Percentiles rank a stretch among this genome's conserved stretches.
These are phyloP conservation scores for Minunthozetes semirufus DNA, from an alignment of 2,888 invertebrate species.

Conservation along the genomic window DNA sequence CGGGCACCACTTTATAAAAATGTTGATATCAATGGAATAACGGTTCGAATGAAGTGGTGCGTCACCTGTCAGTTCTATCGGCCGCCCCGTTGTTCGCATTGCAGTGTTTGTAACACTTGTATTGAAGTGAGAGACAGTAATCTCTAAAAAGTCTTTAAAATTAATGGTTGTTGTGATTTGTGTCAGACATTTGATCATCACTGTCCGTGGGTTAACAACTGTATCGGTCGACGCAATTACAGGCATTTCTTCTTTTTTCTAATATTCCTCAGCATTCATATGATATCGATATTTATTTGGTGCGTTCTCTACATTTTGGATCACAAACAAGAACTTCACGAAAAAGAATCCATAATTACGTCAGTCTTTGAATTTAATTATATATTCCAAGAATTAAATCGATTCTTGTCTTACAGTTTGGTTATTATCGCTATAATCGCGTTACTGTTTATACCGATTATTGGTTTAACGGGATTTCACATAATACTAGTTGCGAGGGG, in stretches of 20 bases:
- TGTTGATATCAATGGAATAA: constrained; percentile 96
- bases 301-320: constrained; percentile 86
- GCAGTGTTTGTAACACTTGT: constrained; percentile 97
- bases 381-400: neutral
- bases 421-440: constrained; percentile 80
- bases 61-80: constrained; percentile 99
- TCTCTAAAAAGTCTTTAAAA: too few species aligned
- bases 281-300: constrained; percentile 91
- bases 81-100: constrained; percentile 97
- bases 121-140: constrained; percentile 74
- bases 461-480: constrained; percentile 96
- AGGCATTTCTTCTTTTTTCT: constrained; percentile 98
- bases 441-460: constrained; percentile 87
- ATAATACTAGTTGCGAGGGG: constrained; percentile 92
- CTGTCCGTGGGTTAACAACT: constrained; percentile 96
- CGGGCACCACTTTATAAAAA: constrained; percentile 92
- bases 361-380: constrained; percentile 40
- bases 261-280: constrained; percentile 89
- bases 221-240: constrained; percentile 94
- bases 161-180: neutral
- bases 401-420: constrained; percentile 24
- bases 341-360: constrained; percentile 65
- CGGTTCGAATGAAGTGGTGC: constrained; percentile 99
- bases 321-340: constrained; percentile 69
- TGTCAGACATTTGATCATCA: constrained; percentile 99